Evolutionary conservation across 1,140 invertebrate genomes (phyloP).

Genomic region (Lithobius niger): DNA sequence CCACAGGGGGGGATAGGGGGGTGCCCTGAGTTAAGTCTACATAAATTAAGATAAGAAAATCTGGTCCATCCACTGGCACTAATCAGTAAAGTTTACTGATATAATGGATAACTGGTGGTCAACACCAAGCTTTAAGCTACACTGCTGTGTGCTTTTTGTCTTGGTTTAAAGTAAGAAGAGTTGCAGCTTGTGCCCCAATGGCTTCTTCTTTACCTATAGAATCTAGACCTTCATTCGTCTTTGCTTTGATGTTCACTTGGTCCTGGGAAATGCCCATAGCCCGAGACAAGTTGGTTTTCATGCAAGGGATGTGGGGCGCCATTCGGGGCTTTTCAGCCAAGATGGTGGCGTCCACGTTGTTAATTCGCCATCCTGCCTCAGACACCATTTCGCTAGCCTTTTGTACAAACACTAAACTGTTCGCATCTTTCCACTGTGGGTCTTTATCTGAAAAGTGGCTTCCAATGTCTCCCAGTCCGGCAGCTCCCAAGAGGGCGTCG

Average conservation of each 20-base stretch:
- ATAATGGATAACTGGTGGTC: no score
- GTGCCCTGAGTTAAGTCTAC: no score
- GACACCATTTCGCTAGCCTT: background rate
- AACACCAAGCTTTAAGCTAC: no score
- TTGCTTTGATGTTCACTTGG: constrained; percentile 1
- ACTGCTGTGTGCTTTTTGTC: no score
- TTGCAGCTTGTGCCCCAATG: background rate
- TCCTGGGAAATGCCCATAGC: constrained; percentile 1
- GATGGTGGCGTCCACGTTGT: constrained; percentile 5
- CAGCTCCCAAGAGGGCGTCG: constrained; percentile 4
- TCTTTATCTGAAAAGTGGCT: constrained; percentile 4
- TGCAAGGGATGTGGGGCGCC: background rate
- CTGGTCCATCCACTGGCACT: no score
- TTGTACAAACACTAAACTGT: background rate
- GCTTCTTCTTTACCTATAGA: background rate
- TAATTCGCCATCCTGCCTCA: background rate
- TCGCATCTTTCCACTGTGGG: constrained; percentile 2
- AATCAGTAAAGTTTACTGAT: no score
- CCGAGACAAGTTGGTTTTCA: background rate
- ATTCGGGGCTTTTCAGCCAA: constrained; percentile 2
- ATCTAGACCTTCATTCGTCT: background rate
- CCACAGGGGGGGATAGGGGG: no score
- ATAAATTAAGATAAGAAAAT: no score
- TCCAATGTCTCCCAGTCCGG: constrained; percentile 5
- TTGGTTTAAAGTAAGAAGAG: no score